phyloP scores from a whole-genome alignment of 1,140 invertebrate genomes.

The Heterodera schachtii region DNA sequence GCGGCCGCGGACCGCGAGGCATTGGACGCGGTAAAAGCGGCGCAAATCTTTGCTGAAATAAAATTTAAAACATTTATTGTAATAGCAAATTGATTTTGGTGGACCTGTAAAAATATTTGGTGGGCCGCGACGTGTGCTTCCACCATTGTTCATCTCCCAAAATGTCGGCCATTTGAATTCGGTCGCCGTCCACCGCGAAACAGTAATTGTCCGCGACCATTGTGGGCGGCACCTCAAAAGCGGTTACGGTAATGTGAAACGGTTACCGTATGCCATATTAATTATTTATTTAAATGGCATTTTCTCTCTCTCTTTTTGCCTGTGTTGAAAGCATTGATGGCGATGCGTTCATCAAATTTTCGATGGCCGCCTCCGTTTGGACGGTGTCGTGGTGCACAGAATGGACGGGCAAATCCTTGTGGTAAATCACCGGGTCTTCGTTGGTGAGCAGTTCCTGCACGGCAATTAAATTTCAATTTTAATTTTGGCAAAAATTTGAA shows the following conservation, averaged over 20 bases:
- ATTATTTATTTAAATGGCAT: not conserved
- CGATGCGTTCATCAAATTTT: constrained; percentile 64
- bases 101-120: constrained; percentile 58
- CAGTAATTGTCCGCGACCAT: constrained; percentile 66
- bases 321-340: constrained; percentile 59
- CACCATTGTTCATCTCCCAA: constrained; percentile 66
- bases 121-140: constrained; percentile 62
- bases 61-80: constrained; percentile 8
- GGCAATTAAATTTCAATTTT: not conserved
- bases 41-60: constrained; percentile 54
- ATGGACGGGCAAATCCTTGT: constrained; percentile 64
- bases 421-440: constrained; percentile 65
- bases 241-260: not conserved
- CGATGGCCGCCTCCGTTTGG: constrained; percentile 65
- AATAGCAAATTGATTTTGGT: not conserved
- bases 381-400: constrained; percentile 66
- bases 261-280: not conserved
- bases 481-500: not conserved
- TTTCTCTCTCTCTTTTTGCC: constrained; percentile 13
- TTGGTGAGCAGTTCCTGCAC: constrained; percentile 48
- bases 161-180: constrained; percentile 61
- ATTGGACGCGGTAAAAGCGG: constrained; percentile 64
- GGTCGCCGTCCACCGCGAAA: constrained; percentile 60
- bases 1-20: constrained; percentile 57
- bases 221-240: constrained; percentile 36